A percentile compares a stretch with the other conserved stretches of the same genome.
These are phyloP conservation scores for Sprattus sprattus DNA, from an alignment of 2,113 vertebrate genomes.

Conservation along the genomic window DNA sequence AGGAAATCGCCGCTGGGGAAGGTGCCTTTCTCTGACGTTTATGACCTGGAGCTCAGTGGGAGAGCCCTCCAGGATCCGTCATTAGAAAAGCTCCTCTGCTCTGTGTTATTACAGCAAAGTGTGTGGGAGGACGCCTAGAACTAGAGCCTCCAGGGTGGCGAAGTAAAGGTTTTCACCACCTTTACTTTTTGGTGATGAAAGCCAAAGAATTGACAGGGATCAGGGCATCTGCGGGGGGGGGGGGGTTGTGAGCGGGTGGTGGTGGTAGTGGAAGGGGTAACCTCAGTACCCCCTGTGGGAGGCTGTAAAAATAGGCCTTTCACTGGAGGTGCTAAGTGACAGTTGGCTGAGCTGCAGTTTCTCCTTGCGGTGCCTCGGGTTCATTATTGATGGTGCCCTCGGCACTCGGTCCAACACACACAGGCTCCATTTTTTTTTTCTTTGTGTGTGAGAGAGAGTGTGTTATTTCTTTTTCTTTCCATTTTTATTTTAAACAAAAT, in stretches of 20 bases:
- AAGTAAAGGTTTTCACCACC: background rate
- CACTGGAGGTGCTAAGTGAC: slow-evolving; percentile 55
- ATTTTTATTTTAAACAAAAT: slow-evolving; percentile 48
- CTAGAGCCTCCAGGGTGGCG: background rate
- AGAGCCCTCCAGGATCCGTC: background rate
- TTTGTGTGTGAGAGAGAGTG: background rate
- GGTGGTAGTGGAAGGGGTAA: slow-evolving; percentile 52
- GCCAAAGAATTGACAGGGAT: slow-evolving; percentile 8
- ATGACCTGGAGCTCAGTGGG: slow-evolving; percentile 1
- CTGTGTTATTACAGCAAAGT: background rate
- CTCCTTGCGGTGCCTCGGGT: slow-evolving; percentile 48
- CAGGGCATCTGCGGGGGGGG: background rate
- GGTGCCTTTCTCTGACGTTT: background rate
- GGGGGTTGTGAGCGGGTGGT: background rate
- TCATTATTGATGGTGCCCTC: slow-evolving; percentile 59
- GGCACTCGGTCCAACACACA: slow-evolving; percentile 46
- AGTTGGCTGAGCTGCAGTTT: slow-evolving; percentile 62
- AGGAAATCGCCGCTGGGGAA: background rate
- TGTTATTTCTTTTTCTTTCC: slow-evolving; percentile 4
- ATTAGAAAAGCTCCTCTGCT: background rate
- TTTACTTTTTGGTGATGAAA: background rate
- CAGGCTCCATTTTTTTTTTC: background rate
- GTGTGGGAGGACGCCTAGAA: background rate
- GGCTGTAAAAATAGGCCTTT: slow-evolving; percentile 64
- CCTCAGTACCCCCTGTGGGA: slow-evolving; percentile 68